Evolutionary conservation across 2,113 vertebrate species (phyloP).

Genomic region (Parotia lawesii): DNA sequence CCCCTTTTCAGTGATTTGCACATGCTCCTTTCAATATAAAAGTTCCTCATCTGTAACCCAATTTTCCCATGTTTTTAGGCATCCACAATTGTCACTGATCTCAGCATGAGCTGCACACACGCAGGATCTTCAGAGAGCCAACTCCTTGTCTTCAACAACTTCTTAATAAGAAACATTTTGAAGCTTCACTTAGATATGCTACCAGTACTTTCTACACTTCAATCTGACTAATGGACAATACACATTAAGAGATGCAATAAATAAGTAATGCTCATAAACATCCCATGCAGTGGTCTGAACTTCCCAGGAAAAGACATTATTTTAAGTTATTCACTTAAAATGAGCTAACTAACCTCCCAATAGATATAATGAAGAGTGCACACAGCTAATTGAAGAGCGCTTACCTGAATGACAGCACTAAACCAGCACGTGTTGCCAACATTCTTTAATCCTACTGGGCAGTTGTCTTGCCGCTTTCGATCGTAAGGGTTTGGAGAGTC

Average conservation of each 20-base stretch:
- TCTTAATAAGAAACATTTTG: background rate
- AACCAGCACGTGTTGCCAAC: slow-evolving; percentile 99
- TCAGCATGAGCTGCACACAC: background rate
- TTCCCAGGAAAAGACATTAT: background rate
- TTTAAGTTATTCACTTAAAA: background rate
- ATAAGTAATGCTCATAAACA: background rate
- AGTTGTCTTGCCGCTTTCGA: slow-evolving; percentile 89
- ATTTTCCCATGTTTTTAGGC: background rate
- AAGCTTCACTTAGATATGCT: background rate
- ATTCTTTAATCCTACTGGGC: slow-evolving; percentile 94
- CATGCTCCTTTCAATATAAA: background rate
- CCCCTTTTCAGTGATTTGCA: background rate
- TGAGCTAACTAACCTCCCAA: background rate
- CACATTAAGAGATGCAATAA: background rate
- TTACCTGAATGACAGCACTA: slow-evolving; percentile 98
- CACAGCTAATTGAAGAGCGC: background rate
- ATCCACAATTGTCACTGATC: background rate
- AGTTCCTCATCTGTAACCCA: background rate
- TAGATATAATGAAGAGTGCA: background rate
- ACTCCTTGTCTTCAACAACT: background rate
- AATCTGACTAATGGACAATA: background rate
- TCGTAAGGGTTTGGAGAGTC: slow-evolving; percentile 96
- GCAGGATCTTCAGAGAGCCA: background rate
- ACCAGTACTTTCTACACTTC: background rate
- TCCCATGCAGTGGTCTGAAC: background rate